phyloP scores from a whole-genome alignment of 2,797 vertebrate genomes.

The Neoniphon sammara region DNA sequence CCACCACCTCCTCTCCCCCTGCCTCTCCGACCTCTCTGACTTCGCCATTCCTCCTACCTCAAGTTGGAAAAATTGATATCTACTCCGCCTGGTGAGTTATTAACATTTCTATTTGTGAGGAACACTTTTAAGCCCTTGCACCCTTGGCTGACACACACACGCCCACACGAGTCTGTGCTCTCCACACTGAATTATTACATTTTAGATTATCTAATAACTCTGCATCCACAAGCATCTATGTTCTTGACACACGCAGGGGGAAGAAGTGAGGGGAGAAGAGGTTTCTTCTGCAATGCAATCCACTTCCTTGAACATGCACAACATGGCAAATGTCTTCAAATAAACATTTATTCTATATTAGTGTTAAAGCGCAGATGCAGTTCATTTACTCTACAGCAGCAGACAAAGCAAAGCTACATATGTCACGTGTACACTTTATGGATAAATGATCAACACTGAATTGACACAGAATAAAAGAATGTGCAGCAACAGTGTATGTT shows the following conservation, averaged over 20 bases:
- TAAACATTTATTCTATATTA: conserved; percentile 4
- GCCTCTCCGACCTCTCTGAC: background rate
- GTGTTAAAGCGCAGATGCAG: conserved; percentile 15
- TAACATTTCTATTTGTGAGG: conserved; percentile 81
- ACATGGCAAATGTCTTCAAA: background rate
- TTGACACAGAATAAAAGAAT: too few species aligned
- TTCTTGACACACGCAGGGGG: conserved; percentile 53
- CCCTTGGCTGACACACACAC: conserved; percentile 69
- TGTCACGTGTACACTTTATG: conserved; percentile 2
- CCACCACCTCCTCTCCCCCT: conserved; percentile 34
- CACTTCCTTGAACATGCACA: conserved; percentile 23
- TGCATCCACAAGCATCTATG: conserved; percentile 60
- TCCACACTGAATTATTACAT: conserved; percentile 78
- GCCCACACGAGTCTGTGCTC: conserved; percentile 68
- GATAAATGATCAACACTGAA: conserved; percentile 11
- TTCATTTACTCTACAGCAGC: conserved; percentile 17
- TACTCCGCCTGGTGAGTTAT: conserved; percentile 73
- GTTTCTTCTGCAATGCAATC: conserved; percentile 31
- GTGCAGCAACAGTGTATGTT: too few species aligned
- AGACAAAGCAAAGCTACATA: conserved; percentile 12
- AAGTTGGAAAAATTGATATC: conserved; percentile 67
- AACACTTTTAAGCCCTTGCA: conserved; percentile 70
- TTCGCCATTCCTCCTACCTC: conserved; percentile 43
- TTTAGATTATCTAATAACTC: conserved; percentile 77
- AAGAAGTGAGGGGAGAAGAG: conserved; percentile 12